Base-by-base conservation (phyloP, 2,888 invertebrate genomes). In the Phania funesta region DNA sequence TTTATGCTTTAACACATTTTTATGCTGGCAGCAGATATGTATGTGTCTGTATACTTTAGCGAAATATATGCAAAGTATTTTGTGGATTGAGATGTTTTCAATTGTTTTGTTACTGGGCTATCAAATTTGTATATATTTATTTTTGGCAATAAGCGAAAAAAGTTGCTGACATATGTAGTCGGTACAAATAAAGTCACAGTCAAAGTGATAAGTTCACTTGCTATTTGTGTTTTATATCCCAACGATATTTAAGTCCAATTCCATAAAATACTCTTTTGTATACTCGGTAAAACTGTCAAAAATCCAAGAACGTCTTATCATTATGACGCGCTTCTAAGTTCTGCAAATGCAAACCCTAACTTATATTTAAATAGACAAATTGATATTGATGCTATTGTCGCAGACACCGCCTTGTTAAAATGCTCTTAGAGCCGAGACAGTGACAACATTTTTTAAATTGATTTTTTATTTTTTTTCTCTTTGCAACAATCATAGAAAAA, bases 371-470 rank as follows among this genome's bases (percentile, higher is more conserved):
- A 26, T 9, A 9, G 13, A 13, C 2, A 38, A 22, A 58, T 29
- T 62, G 46, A 18, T 32, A 46, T 46, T 62, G 46, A 20, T 13
- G 13, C 26, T 41, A 26, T 18, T 29, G 44, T 44, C 18, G 44
- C 18, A 44, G 44, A 26, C 26, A 8, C 5, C 32, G 64, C 9
- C 29, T 46, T 24, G 29, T 7, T 64, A 18, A 46, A 48, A 46
- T 22, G 29, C 18, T 18, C 38, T 52, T 9, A 7, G 9, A 24
- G 18, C 54, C 9, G 6, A 3, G 41, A 41, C 18, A 46, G 26
- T 60, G 35, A 29, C 29, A 71, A 60, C n/a, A 38, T 60, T 71
- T 29, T 26, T 26, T 44, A 62, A 62, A 73, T 73, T 62, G 73
- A 52, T 52, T 73, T 73, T 52, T 52, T 52, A 52, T 73, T 52